Base-by-base conservation (phyloP, 2,797 vertebrate genomes). In the Triplophysa yarkandensis region DNA sequence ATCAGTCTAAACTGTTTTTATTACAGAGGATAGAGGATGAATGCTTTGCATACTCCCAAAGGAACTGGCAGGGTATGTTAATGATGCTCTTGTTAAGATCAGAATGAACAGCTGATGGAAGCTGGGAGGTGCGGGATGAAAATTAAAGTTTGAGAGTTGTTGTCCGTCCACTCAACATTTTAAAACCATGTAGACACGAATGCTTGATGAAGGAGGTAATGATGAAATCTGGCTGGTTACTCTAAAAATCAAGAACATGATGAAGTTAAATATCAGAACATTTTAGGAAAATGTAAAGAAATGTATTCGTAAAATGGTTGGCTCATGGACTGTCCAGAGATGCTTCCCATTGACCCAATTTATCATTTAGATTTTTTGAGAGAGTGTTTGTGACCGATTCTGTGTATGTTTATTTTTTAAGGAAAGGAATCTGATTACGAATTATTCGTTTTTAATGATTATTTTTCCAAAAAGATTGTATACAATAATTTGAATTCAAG, bases 171-270 rank as follows among this genome's bases (percentile, higher is more conserved):
- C 28, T 32, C 8, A 62, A 44, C 39, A 41, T 30, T 39, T 27
- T n/a, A 41, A 11, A 30, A 28, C 5, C 5, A 6, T 10, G 23
- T 17, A 25, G 23, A 54, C 25, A 25, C 14, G 10, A 57, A 30
- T 36, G 16, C 62, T 65, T 30, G 77, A 66, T 68, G 7, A 43
- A 85, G 77, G 77, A 72, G 17, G 44, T n/a, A 46, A 66, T 50
- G 67, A 62, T 58, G 68, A 76, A 28, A 39, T 74, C 64, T 75
- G 55, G 48, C 17, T 58, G 52, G 30, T 64, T 8, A 23, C 69
- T 81, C 83, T 86, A 8, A 11, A 72, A 57, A 68, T 1, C 2
- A 66, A 64, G 64, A 30, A 21, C 14, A 28, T 27, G 63, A 77
- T 54, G n/a, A 65, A 13, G 13, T 6, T 46, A 27, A 52, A n/a